A percentile compares a stretch with the other conserved stretches of the same genome.
These are phyloP conservation scores for Cirrhinus molitorella DNA, from an alignment of 2,797 vertebrate genomes.

Conservation along the genomic window DNA sequence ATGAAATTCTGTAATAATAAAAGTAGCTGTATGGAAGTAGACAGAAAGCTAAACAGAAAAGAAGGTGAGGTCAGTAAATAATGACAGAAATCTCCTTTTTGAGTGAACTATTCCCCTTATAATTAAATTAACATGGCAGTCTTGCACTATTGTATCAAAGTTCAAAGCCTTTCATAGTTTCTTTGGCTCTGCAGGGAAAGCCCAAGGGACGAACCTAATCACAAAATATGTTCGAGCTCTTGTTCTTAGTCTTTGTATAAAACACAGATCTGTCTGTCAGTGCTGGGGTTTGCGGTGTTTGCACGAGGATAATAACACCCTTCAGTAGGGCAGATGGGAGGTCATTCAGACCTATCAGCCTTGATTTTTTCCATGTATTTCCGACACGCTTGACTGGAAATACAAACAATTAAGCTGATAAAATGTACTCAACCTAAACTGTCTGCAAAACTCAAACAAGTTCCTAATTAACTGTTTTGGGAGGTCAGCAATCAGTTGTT, in stretches of 20 bases:
- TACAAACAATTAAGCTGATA: slow-evolving; percentile 51
- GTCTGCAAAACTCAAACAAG: slow-evolving; percentile 51
- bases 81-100: not conserved
- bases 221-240: not conserved
- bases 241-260: not conserved
- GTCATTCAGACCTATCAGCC: slow-evolving; percentile 49
- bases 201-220: not conserved
- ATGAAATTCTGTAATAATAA: not conserved
- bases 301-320: slow-evolving; percentile 32
- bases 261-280: slow-evolving; percentile 16
- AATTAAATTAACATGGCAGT: not conserved
- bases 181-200: not conserved
- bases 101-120: not conserved
- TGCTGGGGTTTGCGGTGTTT: slow-evolving; percentile 26
- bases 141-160: not conserved
- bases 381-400: slow-evolving; percentile 42
- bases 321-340: slow-evolving; percentile 31
- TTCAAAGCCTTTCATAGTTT: not conserved
- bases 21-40: not conserved
- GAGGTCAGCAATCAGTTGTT: slow-evolving; percentile 56
- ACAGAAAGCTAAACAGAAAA: not conserved
- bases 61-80: not conserved
- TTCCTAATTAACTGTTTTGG: slow-evolving; percentile 58
- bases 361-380: slow-evolving; percentile 19
- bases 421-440: slow-evolving; percentile 40